Conservation (phyloP, 2,113 vertebrate genomes). For the Pyxicephalus adspersus region DNA sequence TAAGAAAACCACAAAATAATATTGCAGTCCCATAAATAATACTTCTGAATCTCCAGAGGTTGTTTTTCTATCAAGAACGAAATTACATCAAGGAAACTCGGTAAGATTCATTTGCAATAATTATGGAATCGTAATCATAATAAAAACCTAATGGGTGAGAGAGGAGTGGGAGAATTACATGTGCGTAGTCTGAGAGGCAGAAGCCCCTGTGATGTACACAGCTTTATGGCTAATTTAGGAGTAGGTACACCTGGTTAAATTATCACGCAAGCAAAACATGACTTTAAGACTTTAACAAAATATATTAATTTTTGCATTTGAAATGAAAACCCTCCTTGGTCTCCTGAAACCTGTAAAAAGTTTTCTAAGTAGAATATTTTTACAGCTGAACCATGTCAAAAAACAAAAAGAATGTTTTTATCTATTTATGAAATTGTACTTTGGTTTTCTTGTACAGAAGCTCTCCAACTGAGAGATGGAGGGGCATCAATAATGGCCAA, state of each 20-base stretch:
- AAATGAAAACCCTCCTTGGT: too few relatives aligned
- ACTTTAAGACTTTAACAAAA: too few relatives aligned
- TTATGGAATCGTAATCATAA: slow-evolving; percentile 77
- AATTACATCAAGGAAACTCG: slow-evolving; percentile 79
- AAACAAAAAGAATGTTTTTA: too few relatives aligned
- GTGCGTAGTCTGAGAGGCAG: neutral
- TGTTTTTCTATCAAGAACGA: slow-evolving; percentile 70
- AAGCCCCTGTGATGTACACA: neutral
- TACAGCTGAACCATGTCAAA: too few relatives aligned
- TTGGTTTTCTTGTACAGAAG: too few relatives aligned
- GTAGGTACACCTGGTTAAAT: slow-evolving; percentile 27
- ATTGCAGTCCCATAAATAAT: slow-evolving; percentile 71
- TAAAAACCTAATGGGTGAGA: slow-evolving; percentile 75
- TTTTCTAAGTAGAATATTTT: too few relatives aligned
- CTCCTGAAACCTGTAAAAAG: too few relatives aligned
- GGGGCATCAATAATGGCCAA: too few relatives aligned
- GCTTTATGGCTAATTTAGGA: neutral
- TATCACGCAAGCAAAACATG: neutral
- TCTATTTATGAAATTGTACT: too few relatives aligned
- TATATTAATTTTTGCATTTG: too few relatives aligned
- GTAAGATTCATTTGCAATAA: slow-evolving; percentile 83
- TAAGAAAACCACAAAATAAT: slow-evolving; percentile 76
- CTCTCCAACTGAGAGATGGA: too few relatives aligned
- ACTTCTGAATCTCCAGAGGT: slow-evolving; percentile 69
- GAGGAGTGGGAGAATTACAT: slow-evolving; percentile 59